These are phyloP conservation scores for Rhynchotus rufescens DNA, from an alignment of 2,797 vertebrate genomes.

Conservation along the genomic window DNA sequence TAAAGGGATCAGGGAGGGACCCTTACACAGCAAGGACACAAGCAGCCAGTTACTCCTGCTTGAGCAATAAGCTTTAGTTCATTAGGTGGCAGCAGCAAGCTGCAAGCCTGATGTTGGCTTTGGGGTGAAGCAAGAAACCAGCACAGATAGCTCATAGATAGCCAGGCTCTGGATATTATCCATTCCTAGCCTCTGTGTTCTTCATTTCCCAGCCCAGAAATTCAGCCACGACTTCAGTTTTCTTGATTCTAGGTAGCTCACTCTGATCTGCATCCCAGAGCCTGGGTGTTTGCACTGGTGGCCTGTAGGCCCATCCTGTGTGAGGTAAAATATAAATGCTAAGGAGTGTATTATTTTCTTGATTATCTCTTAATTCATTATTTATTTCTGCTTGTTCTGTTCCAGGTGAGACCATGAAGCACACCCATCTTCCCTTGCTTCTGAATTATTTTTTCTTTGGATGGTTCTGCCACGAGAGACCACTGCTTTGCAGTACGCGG, in stretches of 20 bases:
- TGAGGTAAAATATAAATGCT: background rate
- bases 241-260: rapidly evolving
- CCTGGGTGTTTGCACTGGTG: background rate
- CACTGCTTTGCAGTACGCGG: conserved; percentile 47
- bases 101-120: background rate
- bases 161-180: background rate
- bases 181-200: rapidly evolving
- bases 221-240: rapidly evolving
- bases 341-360: background rate
- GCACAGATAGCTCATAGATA: background rate
- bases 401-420: conserved; percentile 81
- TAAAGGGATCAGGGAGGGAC: background rate
- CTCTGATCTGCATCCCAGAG: background rate
- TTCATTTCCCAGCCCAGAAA: background rate
- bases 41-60: rapidly evolving
- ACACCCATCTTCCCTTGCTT: conserved; percentile 82
- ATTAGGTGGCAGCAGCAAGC: conserved; percentile 16
- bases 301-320: background rate
- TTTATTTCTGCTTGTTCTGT: background rate
- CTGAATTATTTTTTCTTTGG: conserved; percentile 69
- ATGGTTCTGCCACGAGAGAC: conserved; percentile 66
- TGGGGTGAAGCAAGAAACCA: background rate
- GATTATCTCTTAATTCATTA: background rate
- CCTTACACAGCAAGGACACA: rapidly evolving
- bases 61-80: background rate